Conservation (phyloP, 2,797 vertebrate genomes). For the Falco concolor region DNA sequence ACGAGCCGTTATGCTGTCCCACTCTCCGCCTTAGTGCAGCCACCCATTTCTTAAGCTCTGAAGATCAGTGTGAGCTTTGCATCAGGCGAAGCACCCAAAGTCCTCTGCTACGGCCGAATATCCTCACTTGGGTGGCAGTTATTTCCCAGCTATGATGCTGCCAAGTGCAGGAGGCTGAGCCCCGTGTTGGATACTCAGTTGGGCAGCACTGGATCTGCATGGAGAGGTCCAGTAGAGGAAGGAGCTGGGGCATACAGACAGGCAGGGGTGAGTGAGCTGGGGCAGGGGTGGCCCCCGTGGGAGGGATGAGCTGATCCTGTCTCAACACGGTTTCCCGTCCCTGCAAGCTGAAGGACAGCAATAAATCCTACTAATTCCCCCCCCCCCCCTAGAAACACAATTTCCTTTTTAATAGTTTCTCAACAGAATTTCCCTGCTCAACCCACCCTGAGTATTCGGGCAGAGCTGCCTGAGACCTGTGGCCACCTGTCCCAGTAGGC, state of each 20-base stretch:
- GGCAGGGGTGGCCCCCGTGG: not conserved
- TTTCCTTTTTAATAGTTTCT: not conserved
- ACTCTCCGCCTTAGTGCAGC: not conserved
- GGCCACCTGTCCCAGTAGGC: not conserved
- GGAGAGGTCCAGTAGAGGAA: not conserved
- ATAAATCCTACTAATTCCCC: not conserved
- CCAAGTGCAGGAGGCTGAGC: accelerated
- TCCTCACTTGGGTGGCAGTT: not conserved
- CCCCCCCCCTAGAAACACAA: not conserved
- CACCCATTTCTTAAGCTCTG: not conserved
- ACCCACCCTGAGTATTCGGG: too few relatives aligned
- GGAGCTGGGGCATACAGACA: not conserved
- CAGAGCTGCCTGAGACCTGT: not conserved
- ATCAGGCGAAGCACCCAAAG: not conserved
- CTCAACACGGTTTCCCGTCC: not conserved
- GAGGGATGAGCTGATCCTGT: not conserved
- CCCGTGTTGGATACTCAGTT: not conserved
- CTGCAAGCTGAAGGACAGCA: not conserved
- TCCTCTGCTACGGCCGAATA: accelerated
- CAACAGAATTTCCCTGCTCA: not conserved
- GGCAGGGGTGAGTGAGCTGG: not conserved
- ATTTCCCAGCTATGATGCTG: not conserved
- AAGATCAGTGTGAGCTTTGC: accelerated
- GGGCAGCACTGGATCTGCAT: not conserved
- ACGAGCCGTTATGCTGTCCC: not conserved